Evolutionary conservation across 2,888 invertebrate genomes (phyloP).

Genomic region (Agriopis leucophaearia): DNA sequence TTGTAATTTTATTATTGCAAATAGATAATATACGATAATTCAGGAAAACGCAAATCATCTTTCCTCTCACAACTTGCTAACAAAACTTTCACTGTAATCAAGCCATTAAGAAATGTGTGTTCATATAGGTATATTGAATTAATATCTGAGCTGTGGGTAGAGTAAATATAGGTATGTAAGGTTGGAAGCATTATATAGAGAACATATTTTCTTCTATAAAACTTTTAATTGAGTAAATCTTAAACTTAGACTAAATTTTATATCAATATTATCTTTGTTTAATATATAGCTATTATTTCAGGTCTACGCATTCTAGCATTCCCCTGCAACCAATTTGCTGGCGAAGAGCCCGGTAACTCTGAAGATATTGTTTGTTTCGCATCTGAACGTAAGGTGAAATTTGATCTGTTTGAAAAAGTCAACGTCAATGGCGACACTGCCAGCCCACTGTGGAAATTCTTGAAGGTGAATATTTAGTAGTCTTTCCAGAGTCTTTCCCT

Average conservation of each 20-base stretch:
- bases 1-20: too few species aligned
- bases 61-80: too few species aligned
- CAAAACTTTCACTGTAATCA: too few species aligned
- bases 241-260: not conserved
- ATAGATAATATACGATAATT: too few species aligned
- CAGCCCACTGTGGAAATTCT: slow-evolving; percentile 89
- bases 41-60: too few species aligned
- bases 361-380: slow-evolving; percentile 89
- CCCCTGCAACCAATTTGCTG: slow-evolving; percentile 95
- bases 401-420: slow-evolving; percentile 90
- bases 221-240: not conserved
- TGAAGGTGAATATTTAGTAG: slow-evolving; percentile 84
- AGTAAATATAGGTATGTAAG: too few species aligned
- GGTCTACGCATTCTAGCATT: slow-evolving; percentile 93
- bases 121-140: too few species aligned
- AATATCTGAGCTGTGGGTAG: too few species aligned
- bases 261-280: not conserved
- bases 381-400: slow-evolving; percentile 87
- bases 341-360: slow-evolving; percentile 89
- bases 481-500: too few species aligned
- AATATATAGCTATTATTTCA: slow-evolving; percentile 53
- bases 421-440: slow-evolving; percentile 89
- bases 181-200: too few species aligned
- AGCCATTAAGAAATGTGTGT: too few species aligned
- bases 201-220: too few species aligned